phyloP scores from a whole-genome alignment of 2,888 invertebrate species.

The Synergus gifuensis region DNA sequence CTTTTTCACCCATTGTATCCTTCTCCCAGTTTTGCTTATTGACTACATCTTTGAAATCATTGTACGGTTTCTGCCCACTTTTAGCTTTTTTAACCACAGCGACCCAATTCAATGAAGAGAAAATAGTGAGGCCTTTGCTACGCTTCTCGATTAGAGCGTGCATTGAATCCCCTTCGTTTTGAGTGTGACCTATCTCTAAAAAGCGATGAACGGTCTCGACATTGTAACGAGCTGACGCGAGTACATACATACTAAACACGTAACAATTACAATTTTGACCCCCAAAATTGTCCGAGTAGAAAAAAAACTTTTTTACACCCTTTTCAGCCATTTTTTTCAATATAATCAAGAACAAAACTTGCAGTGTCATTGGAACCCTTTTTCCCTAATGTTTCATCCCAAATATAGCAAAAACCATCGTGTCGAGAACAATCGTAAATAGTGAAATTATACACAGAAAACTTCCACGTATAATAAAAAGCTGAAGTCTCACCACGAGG shows the following conservation, averaged over 20 bases:
- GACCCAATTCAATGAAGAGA: conserved; percentile 46
- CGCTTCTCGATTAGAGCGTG: conserved; percentile 58
- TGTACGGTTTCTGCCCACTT: conserved; percentile 37
- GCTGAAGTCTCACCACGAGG: conserved; percentile 43
- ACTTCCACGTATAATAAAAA: conserved; percentile 54
- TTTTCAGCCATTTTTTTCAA: conserved; percentile 44
- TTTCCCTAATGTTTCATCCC: conserved; percentile 59
- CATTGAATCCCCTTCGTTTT: conserved; percentile 63
- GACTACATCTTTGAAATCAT: conserved; percentile 46
- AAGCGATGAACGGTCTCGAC: conserved; percentile 62
- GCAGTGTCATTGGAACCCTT: conserved; percentile 60
- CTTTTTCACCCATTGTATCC: not conserved
- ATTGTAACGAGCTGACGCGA: conserved; percentile 53
- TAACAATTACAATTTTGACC: conserved; percentile 63
- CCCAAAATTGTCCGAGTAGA: conserved; percentile 64
- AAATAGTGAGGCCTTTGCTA: conserved; percentile 48
- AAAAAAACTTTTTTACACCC: conserved; percentile 58
- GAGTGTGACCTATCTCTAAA: conserved; percentile 59
- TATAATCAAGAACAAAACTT: conserved; percentile 42
- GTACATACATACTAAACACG: conserved; percentile 60
- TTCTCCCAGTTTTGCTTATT: conserved; percentile 49
- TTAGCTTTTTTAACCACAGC: conserved; percentile 44
- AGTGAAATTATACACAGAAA: conserved; percentile 55
- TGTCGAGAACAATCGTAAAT: conserved; percentile 52
- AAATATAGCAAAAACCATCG: conserved; percentile 60